Base-by-base conservation (phyloP, 2,113 vertebrate genomes). In the Leucosticte australis region DNA sequence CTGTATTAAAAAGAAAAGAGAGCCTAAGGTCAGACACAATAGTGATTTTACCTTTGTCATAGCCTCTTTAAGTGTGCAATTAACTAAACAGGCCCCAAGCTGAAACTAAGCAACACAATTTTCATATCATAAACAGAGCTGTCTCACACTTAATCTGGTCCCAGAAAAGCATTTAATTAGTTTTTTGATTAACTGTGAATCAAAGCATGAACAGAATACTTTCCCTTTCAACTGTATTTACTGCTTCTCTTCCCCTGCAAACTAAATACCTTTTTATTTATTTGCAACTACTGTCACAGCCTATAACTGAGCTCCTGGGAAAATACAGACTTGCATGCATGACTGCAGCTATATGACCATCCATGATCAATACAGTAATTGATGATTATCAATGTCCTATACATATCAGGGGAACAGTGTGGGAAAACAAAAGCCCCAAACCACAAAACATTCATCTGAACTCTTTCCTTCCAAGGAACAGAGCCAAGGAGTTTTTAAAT, bases 1-100 rank as follows among this genome's bases (percentile, higher is more conserved):
- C 99, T 99, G 92, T 16, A 74, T 94, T 52, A 91, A 90, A 87
- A 95, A 97, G 24, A 96, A 92, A 60, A 95, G 67, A 78, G 18
- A 83, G 69, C 63, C 90, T 41, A 75, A 88, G 83, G 77, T 92
- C 50, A 96, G 78, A 37, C 64, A 90, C 2, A 3, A 46, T 1
- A 73, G 17, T 10, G 27, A 69, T 39, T 86, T 85, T 56, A 52
- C n/a, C 76, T 93, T 85, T 52, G 62, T 37, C 41, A 59, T 0
- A 57, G 41, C 47, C 44, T 11, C 7, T 70, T 70, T 57, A 83
- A 60, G 23, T 19, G 17, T 42, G 55, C 16, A 67, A 62, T 62
- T 64, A 85, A 87, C 57, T 83, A 83, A 92, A 83, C 19, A 41
- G 39, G 30, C 13, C 37, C 47, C 2, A 6, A 84, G 87, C 23